phyloP scores from a whole-genome alignment of 1,140 invertebrate species.

The Glomeris maerens region DNA sequence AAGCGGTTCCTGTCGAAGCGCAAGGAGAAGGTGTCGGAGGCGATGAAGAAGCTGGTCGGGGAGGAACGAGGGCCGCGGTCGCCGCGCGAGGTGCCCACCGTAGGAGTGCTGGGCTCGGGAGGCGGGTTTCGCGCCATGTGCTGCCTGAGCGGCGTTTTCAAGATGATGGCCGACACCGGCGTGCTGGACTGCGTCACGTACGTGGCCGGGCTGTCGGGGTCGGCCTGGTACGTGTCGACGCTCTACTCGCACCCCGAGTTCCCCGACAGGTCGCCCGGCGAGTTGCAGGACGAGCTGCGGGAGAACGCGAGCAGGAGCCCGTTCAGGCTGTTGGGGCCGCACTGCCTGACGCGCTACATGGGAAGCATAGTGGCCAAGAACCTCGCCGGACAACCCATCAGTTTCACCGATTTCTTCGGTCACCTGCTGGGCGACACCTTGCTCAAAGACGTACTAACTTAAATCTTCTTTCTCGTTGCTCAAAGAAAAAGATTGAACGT shows the following conservation, averaged over 20 bases:
- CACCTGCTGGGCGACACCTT: slow-evolving; percentile 35
- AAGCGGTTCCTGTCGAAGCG: slow-evolving; percentile 29
- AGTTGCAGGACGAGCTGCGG: slow-evolving; percentile 31
- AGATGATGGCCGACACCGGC: slow-evolving; percentile 30
- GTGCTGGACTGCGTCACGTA: slow-evolving; percentile 34
- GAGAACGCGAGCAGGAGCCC: slow-evolving; percentile 30
- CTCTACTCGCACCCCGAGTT: slow-evolving; percentile 19
- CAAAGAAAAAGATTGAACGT: neutral
- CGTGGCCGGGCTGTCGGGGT: slow-evolving; percentile 32
- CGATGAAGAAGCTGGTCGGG: slow-evolving; percentile 28
- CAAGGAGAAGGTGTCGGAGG: slow-evolving; percentile 24
- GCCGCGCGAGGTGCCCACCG: slow-evolving; percentile 30
- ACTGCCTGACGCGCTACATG: slow-evolving; percentile 28
- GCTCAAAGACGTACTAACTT: slow-evolving; percentile 30
- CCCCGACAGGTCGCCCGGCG: slow-evolving; percentile 19
- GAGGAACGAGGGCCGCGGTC: slow-evolving; percentile 22
- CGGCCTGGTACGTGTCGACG: slow-evolving; percentile 34
- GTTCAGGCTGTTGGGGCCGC: slow-evolving; percentile 26
- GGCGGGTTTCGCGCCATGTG: slow-evolving; percentile 38
- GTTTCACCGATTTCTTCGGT: slow-evolving; percentile 38
- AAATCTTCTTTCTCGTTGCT: neutral
- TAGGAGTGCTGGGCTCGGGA: slow-evolving; percentile 36
- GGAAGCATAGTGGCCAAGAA: slow-evolving; percentile 30
- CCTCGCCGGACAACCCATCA: slow-evolving; percentile 32
- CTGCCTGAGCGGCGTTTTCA: slow-evolving; percentile 33